Percentiles rank a stretch among this genome's conserved stretches.
These are phyloP conservation scores for Zophobas morio DNA, from an alignment of 1,140 invertebrate species.

Conservation along the genomic window DNA sequence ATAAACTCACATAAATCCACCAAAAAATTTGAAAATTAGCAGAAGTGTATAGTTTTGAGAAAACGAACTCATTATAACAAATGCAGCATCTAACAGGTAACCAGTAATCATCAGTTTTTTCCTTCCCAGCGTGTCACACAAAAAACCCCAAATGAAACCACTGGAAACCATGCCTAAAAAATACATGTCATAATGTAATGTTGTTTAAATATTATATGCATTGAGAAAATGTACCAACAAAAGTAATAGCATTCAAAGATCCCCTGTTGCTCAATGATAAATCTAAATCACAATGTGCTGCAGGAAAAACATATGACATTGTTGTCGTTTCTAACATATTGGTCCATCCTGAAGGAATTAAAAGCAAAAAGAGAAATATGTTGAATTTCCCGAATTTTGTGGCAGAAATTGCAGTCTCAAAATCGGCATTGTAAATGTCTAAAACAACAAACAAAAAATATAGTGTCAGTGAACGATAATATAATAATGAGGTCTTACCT, in stretches of 20 bases:
- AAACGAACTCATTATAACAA: slow-evolving; percentile 77
- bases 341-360: slow-evolving; percentile 76
- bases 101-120: slow-evolving; percentile 80
- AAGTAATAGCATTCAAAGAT: slow-evolving; percentile 76
- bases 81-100: slow-evolving; percentile 78
- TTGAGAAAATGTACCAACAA: slow-evolving; percentile 71
- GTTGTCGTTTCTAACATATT: slow-evolving; percentile 77
- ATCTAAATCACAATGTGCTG: slow-evolving; percentile 80
- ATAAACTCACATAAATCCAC: slow-evolving; percentile 80
- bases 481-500: not conserved
- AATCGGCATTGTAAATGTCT: slow-evolving; percentile 64
- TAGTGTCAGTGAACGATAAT: not conserved
- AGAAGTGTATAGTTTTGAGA: slow-evolving; percentile 81
- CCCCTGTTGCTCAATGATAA: slow-evolving; percentile 78
- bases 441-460: not conserved
- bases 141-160: slow-evolving; percentile 85
- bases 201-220: not conserved
- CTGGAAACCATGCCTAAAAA: slow-evolving; percentile 66
- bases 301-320: slow-evolving; percentile 78
- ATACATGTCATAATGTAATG: not conserved
- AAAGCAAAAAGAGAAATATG: slow-evolving; percentile 73
- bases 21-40: slow-evolving; percentile 79
- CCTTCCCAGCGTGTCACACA: slow-evolving; percentile 84
- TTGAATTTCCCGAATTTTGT: slow-evolving; percentile 78
- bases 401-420: slow-evolving; percentile 65